Base-by-base conservation (phyloP, 2,797 vertebrate species). In the Acanthurus lineatus region DNA sequence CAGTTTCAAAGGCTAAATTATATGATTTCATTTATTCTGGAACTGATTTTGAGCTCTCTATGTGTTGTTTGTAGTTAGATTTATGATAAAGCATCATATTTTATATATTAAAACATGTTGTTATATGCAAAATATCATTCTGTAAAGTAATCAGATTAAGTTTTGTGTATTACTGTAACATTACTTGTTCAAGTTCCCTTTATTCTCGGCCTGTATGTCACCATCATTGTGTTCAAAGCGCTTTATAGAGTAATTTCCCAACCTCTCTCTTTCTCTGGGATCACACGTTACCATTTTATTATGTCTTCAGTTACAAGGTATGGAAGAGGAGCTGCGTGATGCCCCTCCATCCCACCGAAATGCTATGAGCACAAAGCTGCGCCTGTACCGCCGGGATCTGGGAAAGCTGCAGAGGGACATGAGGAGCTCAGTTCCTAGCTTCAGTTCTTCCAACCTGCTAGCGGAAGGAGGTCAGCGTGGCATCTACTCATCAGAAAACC, bases 311-410 rank as follows among this genome's bases (percentile, higher is more conserved):
- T 91, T 99, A 69, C 94, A 94, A 83, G 97, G 97, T 58, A 99
- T 99, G 98, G 98, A 99, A 53, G 95, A 97, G 48, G 98, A 99
- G 79, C 86, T 99, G 81, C 95, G 95, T 9, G 89, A 88, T 0
- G 97, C 97, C 11, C 98, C 98, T 0, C 25, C 94, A 1, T 89
- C 96, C 12, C 99, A 96, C 91, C 93, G 96, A 65, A 98, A 96
- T 64, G 90, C 96, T 17, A 99, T 99, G 98, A 94, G 93, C 70
- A 95, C 95, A 77, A 98, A 97, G 92, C 85, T 99, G 63, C 96
- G 97, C 12, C 90, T 96, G 0, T 98, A 99, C 88, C 95, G 84
- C 61, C 95, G 96, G 76, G 97, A 98, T 81, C 92, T 99, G 47
- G 95, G 94, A 47, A 96, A 97, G 85, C 94, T 99, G 77, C 97